phyloP scores from a whole-genome alignment of 2,888 invertebrate genomes.

The Protophormia terraenovae region DNA sequence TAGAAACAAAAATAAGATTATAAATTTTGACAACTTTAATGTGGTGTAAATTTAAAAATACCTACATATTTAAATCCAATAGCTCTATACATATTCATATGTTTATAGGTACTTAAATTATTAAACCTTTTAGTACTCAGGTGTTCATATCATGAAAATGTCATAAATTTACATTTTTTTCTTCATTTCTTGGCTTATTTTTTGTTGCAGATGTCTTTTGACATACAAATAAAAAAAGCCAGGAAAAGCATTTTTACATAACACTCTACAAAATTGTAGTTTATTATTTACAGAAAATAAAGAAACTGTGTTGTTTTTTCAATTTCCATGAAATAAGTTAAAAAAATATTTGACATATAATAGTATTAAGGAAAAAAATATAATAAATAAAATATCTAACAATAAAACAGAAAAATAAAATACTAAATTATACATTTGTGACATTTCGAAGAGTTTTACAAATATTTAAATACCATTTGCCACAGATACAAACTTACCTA shows the following conservation, averaged over 20 bases:
- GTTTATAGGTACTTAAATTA: not conserved
- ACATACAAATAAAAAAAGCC: not conserved
- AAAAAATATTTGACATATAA: constrained; percentile 37
- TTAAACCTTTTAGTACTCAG: constrained; percentile 29
- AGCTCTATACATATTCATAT: not conserved
- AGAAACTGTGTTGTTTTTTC: not conserved
- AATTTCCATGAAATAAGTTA: constrained; percentile 21
- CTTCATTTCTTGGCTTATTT: not conserved
- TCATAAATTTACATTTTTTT: constrained; percentile 38
- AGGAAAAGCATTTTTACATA: constrained; percentile 46
- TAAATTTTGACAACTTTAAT: not conserved
- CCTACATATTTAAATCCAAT: too few species aligned
- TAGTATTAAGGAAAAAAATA: constrained; percentile 17
- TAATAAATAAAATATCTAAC: constrained; percentile 2
- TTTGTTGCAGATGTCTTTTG: too few species aligned
- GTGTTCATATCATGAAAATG: constrained; percentile 46
- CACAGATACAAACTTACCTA: not conserved
- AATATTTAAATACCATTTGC: constrained; percentile 64
- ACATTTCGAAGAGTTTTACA: constrained; percentile 61
- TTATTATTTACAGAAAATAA: not conserved
- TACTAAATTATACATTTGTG: constrained; percentile 54
- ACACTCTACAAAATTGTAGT: constrained; percentile 24
- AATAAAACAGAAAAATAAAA: not conserved
- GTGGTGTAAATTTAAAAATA: not conserved
- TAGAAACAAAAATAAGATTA: too few species aligned